Evolutionary conservation across 1,140 invertebrate species (phyloP).

Genomic region (Battus philenor): DNA sequence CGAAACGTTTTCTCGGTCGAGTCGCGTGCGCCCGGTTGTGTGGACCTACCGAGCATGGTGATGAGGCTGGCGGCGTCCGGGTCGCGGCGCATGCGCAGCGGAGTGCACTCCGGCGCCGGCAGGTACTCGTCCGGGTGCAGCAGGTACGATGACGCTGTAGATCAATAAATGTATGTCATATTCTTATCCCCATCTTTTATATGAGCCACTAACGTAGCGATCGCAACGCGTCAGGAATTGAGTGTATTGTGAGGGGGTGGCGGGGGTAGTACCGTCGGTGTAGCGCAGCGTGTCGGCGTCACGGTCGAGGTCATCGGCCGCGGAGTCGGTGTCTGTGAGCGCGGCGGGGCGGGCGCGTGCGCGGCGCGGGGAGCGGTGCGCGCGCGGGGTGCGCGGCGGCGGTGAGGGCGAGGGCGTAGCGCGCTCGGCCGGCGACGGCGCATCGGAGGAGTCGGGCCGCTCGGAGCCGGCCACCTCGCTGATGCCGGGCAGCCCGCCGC

Average conservation of each 20-base stretch:
- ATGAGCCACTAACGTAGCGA: too few relatives aligned
- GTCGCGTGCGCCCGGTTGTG: constrained; percentile 13
- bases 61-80: constrained; percentile 62
- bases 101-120: constrained; percentile 79
- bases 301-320: constrained; percentile 29
- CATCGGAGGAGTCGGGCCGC: constrained; percentile 88
- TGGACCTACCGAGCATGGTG: constrained; percentile 47
- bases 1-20: background rate
- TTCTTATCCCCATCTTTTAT: too few relatives aligned
- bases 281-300: constrained; percentile 24
- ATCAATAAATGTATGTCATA: too few relatives aligned
- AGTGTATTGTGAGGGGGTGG: too few relatives aligned
- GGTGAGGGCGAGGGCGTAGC: constrained; percentile 28
- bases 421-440: constrained; percentile 21
- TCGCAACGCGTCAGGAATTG: too few relatives aligned
- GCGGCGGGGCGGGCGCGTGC: constrained; percentile 14
- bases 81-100: constrained; percentile 70
- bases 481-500: constrained; percentile 88
- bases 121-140: constrained; percentile 91
- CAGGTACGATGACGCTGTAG: constrained; percentile 82
- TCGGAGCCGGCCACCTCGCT: constrained; percentile 91
- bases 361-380: constrained; percentile 20
- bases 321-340: constrained; percentile 40
- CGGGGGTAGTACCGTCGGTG: constrained; percentile 44
- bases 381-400: constrained; percentile 22